Percentiles rank a stretch among this genome's conserved stretches.
phyloP scores from a whole-genome alignment of 2,888 invertebrate genomes.

The Masnerella sp. region DNA sequence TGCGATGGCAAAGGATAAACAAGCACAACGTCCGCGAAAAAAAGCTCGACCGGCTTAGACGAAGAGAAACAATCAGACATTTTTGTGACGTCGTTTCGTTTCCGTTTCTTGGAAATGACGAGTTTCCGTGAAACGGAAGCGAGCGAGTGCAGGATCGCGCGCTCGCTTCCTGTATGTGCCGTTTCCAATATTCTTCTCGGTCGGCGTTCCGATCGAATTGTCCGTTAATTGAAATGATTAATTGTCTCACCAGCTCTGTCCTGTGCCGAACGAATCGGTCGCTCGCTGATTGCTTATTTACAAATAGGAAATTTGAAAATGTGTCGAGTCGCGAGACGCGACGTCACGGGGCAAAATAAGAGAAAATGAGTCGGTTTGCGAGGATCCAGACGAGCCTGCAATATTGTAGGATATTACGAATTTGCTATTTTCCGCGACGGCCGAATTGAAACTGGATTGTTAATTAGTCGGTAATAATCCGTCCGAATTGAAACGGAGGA shows the following conservation, averaged over 20 bases:
- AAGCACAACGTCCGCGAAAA: not conserved
- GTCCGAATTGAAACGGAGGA: conserved; percentile 72
- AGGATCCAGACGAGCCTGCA: conserved; percentile 65
- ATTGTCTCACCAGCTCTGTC: conserved; percentile 76
- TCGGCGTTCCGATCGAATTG: conserved; percentile 74
- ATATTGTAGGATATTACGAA: conserved; percentile 78
- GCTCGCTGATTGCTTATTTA: conserved; percentile 77
- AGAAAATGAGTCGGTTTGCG: conserved; percentile 63
- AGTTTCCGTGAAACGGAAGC: conserved; percentile 54
- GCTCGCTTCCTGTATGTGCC: conserved; percentile 69
- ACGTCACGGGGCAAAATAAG: conserved; percentile 62
- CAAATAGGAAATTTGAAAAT: conserved; percentile 78
- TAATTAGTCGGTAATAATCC: conserved; percentile 77
- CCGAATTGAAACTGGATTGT: conserved; percentile 77
- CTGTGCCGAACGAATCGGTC: conserved; percentile 61
- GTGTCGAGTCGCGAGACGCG: conserved; percentile 70
- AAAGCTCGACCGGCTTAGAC: no score
- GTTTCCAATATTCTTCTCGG: conserved; percentile 76
- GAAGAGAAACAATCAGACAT: conserved; percentile 20
- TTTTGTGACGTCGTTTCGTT: conserved; percentile 53
- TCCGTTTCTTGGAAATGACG: conserved; percentile 58
- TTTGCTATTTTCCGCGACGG: conserved; percentile 77
- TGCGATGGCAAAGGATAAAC: no score
- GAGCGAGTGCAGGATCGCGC: conserved; percentile 22
- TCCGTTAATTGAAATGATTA: conserved; percentile 78